Conservation (phyloP, 2,888 invertebrate genomes). For the Mesorhabditis spiculigera region DNA sequence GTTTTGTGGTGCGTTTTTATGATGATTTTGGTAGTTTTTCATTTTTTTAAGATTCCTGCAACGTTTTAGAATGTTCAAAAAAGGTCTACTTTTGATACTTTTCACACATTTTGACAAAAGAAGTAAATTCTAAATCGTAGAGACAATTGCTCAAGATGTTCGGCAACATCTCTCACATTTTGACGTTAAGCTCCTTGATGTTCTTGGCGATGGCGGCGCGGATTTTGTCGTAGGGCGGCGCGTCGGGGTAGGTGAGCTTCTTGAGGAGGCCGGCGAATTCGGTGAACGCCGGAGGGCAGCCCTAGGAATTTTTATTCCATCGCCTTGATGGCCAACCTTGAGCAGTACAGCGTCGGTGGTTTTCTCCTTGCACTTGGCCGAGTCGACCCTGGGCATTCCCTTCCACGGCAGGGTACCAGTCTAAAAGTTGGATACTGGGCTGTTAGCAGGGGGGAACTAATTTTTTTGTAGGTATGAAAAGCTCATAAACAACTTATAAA, state of each 20-base stretch:
- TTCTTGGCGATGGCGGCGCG: constrained; percentile 2
- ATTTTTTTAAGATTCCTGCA: no score
- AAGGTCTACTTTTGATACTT: no score
- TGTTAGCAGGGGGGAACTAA: no score
- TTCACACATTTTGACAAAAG: no score
- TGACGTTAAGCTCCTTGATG: constrained; percentile 22
- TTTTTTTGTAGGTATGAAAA: no score
- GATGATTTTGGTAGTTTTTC: no score
- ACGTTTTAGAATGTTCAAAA: no score
- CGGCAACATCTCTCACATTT: not conserved
- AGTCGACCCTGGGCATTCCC: constrained; percentile 39
- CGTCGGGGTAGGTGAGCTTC: constrained; percentile 36
- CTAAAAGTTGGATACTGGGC: not conserved
- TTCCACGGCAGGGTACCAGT: constrained; percentile 49
- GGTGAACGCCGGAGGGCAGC: constrained; percentile 37
- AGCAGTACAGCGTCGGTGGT: constrained; percentile 31
- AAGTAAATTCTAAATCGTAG: no score
- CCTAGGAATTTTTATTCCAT: constrained; percentile 11
- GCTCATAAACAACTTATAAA: no score
- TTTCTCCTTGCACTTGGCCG: constrained; percentile 35
- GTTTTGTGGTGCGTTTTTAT: no score
- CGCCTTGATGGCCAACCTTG: constrained; percentile 17
- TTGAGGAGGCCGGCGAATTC: constrained; percentile 31
- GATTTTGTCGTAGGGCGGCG: constrained; percentile 33
- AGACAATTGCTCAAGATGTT: no score